Conservation (phyloP, 2,113 vertebrate genomes). For the Australoheros scitulus region DNA sequence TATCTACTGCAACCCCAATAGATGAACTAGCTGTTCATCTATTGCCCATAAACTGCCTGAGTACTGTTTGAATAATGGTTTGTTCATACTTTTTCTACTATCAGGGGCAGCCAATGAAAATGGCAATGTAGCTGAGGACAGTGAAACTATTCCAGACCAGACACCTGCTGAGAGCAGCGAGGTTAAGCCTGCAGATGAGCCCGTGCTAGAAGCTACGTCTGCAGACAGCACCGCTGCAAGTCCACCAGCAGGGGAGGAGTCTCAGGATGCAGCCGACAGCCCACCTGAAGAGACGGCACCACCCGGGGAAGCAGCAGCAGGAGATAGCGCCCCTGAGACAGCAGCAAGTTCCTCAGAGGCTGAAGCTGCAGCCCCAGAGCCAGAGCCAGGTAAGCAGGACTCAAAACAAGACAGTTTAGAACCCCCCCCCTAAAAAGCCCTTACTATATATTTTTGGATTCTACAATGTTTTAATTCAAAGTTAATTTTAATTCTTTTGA, state of each 20-base stretch:
- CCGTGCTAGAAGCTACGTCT: conserved; percentile 20
- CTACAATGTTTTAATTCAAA: background rate
- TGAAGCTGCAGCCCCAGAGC: conserved; percentile 46
- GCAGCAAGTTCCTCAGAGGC: conserved; percentile 30
- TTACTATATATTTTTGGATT: background rate
- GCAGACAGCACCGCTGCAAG: background rate
- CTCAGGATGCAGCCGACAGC: conserved; percentile 9
- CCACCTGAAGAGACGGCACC: conserved; percentile 1
- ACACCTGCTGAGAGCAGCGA: conserved; percentile 26
- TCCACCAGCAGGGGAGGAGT: conserved; percentile 38
- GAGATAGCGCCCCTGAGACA: conserved; percentile 1
- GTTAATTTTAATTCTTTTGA: background rate
- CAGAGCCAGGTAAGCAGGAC: conserved; percentile 54
- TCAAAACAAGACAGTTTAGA: background rate
- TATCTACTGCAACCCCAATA: no score
- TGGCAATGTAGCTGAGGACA: conserved; percentile 65
- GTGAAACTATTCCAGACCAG: conserved; percentile 72
- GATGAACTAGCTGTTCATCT: background rate
- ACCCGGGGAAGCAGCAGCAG: conserved; percentile 10
- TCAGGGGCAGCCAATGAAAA: conserved; percentile 70
- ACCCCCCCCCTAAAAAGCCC: no score
- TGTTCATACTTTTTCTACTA: background rate
- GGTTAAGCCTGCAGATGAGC: conserved; percentile 20
- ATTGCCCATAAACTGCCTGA: background rate
- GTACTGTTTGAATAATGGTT: background rate